Evolutionary conservation across 2,888 invertebrate species (phyloP), one percentile per base, ranked within the genome.

Genomic region (Baronia brevicornis): DNA sequence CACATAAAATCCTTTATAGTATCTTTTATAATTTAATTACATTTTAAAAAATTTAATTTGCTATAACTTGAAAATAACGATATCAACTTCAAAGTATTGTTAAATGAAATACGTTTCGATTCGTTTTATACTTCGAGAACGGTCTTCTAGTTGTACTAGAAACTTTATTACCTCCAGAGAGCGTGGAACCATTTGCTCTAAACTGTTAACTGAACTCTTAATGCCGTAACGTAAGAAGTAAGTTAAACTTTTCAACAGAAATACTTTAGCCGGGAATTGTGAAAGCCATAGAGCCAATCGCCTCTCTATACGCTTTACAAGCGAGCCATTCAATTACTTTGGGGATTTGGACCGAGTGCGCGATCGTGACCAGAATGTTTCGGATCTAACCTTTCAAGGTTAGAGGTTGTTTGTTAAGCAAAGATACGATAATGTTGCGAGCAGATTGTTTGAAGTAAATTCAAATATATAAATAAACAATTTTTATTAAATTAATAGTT

Each of bases 281-380:
- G 20, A 7, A 34, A 15, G 25, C 34, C 23, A 7, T 25, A 15
- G 13, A 20, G 25, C 19, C 32, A 33, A 41, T 38, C 31, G 38
- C 28, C 33, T 43, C 45, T 29, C 51, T 39, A 51, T 58, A 60
- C 48, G 50, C 52, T 58, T 53, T 48, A 53, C 44, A 44, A 39
- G 31, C 19, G 36, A 37, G 36, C 41, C 43, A 50, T 54, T 52
- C 49, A 51, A 45, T 45, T 51, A 42, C 36, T 39, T 36, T 39
- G 31, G 41, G 33, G 40, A 31, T 33, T 34, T 25, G 34, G 27
- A 39, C 32, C 38, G 36, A 39, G 33, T 21, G 35, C 11, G 32
- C 11, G 36, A 5, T 37, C 46, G 46, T 46, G 46, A 46, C 40
- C 8, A 5, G 46, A 46, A 43, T 43, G 35, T 10, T 23, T 35